phyloP scores from a whole-genome alignment of 2,888 invertebrate genomes.

The Phengaris arion region DNA sequence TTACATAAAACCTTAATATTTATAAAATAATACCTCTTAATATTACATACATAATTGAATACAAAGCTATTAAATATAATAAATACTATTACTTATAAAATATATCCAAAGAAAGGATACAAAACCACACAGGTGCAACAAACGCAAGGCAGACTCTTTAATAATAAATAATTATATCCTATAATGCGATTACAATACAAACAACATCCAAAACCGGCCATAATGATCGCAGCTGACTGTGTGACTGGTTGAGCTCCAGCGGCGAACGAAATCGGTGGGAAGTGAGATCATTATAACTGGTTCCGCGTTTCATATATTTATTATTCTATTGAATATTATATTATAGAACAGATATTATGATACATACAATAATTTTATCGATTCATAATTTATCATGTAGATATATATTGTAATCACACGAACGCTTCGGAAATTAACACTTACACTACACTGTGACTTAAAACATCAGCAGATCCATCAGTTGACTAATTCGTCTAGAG shows the following conservation, averaged over 20 bases:
- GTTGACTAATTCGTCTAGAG: constrained; percentile 49
- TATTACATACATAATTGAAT: constrained; percentile 8
- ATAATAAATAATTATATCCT: constrained; percentile 65
- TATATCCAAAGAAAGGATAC: background rate
- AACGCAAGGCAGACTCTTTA: constrained; percentile 63
- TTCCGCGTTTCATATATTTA: background rate
- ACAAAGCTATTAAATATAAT: background rate
- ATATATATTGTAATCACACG: constrained; percentile 47
- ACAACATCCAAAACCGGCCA: constrained; percentile 46
- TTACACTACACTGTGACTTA: constrained; percentile 46
- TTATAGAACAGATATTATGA: background rate
- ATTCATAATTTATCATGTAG: background rate
- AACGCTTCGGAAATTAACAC: constrained; percentile 60
- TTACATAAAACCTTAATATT: background rate
- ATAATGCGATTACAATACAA: constrained; percentile 69
- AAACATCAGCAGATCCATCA: constrained; percentile 63
- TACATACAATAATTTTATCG: constrained; percentile 5
- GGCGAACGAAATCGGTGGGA: constrained; percentile 39
- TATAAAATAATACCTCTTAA: background rate
- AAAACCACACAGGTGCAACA: constrained; percentile 38
- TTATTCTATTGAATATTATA: background rate
- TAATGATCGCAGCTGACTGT: constrained; percentile 33
- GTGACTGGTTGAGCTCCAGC: constrained; percentile 30
- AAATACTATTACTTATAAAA: constrained; percentile 10
- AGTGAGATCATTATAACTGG: background rate